Base-by-base conservation (phyloP, 2,113 vertebrate species). In the Nesogale talazaci region DNA sequence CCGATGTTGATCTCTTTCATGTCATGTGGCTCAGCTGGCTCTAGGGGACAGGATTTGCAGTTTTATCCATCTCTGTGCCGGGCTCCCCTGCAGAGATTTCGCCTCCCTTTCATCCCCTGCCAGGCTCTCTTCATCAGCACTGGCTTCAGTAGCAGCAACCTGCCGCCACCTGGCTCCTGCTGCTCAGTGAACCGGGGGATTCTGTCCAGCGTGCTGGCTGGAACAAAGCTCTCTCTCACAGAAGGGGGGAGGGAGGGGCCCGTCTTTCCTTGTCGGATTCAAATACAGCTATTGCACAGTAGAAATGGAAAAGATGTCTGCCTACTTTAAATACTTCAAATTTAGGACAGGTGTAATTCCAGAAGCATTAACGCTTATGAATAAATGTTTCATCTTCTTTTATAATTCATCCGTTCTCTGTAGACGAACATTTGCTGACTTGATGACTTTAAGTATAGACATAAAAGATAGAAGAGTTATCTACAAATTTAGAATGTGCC, bases 341-440 rank as follows among this genome's bases (percentile, higher is more conserved):
- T 75, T 34, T 83, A 61, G 87, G 77, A 85, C 36, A 61, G 36
- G n/a, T 84, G 27, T 72, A 61, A 88, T 94, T 95, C 88, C 46
- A 79, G 67, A 88, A 82, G 36, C 92, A 52, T 90, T 84, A 61
- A 85, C 19, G 74, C 3, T 87, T 95, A 3, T 87, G 92, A 90
- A 94, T 96, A 95, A 95, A 75, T 84, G 40, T 72, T 89, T 94
- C 81, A 16, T 93, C 3, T 80, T 74, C n/a, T 89, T 36, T 82
- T 81, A 31, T 16, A 93, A 88, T 31, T 85, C 42, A 6, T 84
- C 89, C 78, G 34, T 86, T 93, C 56, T 25, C 36, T 96, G 9
- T 46, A 79, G 31, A 27, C 16, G 74, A 90, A 63, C 69, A 74
- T 97, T 69, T 23, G 61, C 3, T 75, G 8, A 12, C 1, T 9